phyloP scores from a whole-genome alignment of 2,888 invertebrate genomes.

The Sarcophaga rosellei region DNA sequence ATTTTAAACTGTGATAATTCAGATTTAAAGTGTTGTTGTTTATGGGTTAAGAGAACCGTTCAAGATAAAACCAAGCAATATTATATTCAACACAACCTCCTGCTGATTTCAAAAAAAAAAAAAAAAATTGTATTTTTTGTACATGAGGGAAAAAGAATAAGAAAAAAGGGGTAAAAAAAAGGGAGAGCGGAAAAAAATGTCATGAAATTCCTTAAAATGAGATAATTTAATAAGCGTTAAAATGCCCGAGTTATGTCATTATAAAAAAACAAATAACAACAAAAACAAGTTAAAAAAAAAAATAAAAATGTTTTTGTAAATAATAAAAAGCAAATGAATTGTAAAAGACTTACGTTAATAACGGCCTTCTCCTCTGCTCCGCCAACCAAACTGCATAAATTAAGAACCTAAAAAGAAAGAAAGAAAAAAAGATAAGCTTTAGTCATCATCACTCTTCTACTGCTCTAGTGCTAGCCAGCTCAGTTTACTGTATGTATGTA shows the following conservation, averaged over 20 bases:
- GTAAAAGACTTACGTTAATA: background rate
- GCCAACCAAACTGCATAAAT: slow-evolving; percentile 48
- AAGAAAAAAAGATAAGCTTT: slow-evolving; percentile 21
- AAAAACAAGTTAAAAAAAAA: slow-evolving; percentile 70
- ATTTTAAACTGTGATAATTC: background rate
- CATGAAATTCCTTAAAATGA: slow-evolving; percentile 76
- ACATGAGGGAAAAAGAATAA: background rate
- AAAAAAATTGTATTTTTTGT: slow-evolving; percentile 17
- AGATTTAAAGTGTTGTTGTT: background rate
- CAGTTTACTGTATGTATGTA: background rate
- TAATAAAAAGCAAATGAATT: background rate
- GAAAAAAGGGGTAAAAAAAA: background rate
- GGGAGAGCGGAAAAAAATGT: slow-evolving; percentile 29
- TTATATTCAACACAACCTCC: slow-evolving; percentile 1
- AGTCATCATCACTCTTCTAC: slow-evolving; percentile 13
- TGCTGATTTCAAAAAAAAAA: background rate
- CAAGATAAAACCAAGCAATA: slow-evolving; percentile 11
- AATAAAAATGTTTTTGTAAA: background rate
- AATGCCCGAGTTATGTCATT: slow-evolving; percentile 81
- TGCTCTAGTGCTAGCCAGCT: slow-evolving; percentile 8
- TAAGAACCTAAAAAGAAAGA: slow-evolving; percentile 28
- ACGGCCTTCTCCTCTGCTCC: too few species aligned
- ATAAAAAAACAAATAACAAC: slow-evolving; percentile 69
- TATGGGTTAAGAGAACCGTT: background rate
- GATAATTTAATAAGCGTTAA: slow-evolving; percentile 81